A percentile compares a stretch with the other conserved stretches of the same genome.
Evolutionary conservation across 1,140 invertebrate genomes (phyloP).

Genomic region (Microplitis mediator): DNA sequence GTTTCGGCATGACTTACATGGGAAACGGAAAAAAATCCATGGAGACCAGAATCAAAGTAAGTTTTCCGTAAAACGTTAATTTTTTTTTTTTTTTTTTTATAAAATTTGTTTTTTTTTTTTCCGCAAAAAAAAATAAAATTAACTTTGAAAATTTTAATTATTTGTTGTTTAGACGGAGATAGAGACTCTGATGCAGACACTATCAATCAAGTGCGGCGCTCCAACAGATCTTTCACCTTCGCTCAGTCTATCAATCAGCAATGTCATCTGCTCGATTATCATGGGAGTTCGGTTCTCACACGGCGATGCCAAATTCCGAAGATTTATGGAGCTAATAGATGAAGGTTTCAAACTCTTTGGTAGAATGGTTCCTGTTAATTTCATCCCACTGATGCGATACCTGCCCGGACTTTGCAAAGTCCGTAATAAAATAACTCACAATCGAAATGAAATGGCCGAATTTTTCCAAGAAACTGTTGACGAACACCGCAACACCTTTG

Average conservation of each 20-base stretch:
- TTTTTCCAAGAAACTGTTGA: constrained; percentile 86
- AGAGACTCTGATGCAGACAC: constrained; percentile 70
- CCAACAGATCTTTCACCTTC: constrained; percentile 74
- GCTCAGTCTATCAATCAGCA: constrained; percentile 82
- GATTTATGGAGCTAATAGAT: constrained; percentile 83
- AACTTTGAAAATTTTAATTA: not conserved
- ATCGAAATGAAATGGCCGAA: constrained; percentile 80
- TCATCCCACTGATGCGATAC: constrained; percentile 74
- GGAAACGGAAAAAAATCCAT: constrained; percentile 79
- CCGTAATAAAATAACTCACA: constrained; percentile 78
- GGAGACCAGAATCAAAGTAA: constrained; percentile 85
- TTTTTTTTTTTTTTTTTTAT: not conserved
- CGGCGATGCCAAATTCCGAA: constrained; percentile 75
- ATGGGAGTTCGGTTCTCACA: constrained; percentile 86
- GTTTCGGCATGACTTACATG: constrained; percentile 88
- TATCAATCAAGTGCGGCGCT: constrained; percentile 66
- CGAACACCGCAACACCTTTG: constrained; percentile 76
- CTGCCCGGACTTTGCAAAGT: constrained; percentile 75
- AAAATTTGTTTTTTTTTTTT: not conserved
- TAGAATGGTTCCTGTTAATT: constrained; percentile 69
- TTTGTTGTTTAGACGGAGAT: constrained; percentile 73
- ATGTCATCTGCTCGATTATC: constrained; percentile 88
- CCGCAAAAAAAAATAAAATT: not conserved
- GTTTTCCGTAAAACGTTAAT: constrained; percentile 34
- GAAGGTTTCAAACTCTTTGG: constrained; percentile 88